Conservation (phyloP, 2,888 invertebrate genomes). For the Hyposoter dolosus region DNA sequence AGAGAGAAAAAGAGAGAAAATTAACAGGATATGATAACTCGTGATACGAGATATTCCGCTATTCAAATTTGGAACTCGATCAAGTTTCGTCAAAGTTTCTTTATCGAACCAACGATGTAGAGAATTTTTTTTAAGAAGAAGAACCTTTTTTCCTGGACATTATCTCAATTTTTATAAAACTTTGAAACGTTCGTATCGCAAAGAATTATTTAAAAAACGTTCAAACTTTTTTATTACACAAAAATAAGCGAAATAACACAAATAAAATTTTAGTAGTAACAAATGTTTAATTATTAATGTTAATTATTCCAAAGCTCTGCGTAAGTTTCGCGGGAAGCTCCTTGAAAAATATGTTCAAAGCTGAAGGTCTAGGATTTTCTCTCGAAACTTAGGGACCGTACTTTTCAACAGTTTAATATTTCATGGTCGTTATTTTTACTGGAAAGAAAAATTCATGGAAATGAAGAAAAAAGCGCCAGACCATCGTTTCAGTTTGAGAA, state of each 20-base stretch:
- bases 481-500: slow-evolving; percentile 29
- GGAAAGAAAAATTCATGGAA: not conserved
- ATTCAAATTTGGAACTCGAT: slow-evolving; percentile 7
- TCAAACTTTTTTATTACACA: not conserved
- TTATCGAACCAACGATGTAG: not conserved
- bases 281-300: not conserved
- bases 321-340: no score
- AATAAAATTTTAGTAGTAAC: not conserved
- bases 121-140: not conserved
- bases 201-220: not conserved
- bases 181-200: not conserved
- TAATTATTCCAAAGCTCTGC: not conserved
- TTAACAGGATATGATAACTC: slow-evolving; percentile 35
- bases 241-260: not conserved
- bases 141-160: not conserved
- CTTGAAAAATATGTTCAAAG: no score
- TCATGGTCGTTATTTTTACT: not conserved
- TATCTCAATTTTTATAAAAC: not conserved
- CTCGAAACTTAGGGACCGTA: not conserved
- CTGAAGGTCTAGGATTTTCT: not conserved
- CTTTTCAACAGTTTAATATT: not conserved
- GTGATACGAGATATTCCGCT: slow-evolving; percentile 10
- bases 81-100: not conserved
- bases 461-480: not conserved
- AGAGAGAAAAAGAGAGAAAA: slow-evolving; percentile 26